Evolutionary conservation across 35 echinoderm and acorn worm genomes (phyloP).

Genomic region (Apostichopus californicus): DNA sequence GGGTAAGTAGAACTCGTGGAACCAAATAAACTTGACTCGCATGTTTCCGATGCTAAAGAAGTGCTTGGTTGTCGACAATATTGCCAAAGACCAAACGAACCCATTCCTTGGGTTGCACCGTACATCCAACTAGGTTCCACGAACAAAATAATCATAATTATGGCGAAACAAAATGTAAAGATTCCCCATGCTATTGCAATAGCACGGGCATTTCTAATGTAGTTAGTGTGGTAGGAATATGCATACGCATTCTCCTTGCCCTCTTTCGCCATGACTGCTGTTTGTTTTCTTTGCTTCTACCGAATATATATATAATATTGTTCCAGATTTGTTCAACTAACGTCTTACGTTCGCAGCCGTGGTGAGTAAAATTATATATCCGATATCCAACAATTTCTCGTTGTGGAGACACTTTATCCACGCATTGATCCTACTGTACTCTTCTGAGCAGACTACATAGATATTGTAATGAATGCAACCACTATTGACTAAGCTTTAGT

Average conservation of each 20-base stretch:
- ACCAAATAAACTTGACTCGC: conserved; percentile 44
- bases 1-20: neutral
- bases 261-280: conserved; percentile 61
- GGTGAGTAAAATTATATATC: neutral
- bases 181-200: conserved; percentile 95
- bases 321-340: neutral
- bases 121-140: conserved; percentile 96
- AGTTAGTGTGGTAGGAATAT: conserved; percentile 96
- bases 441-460: too few species aligned
- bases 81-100: conserved; percentile 80
- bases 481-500: too few species aligned
- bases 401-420: too few species aligned
- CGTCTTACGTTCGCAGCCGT: neutral
- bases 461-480: too few species aligned
- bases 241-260: conserved; percentile 87
- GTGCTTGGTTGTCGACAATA: conserved; percentile 60
- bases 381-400: neutral
- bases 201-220: conserved; percentile 95
- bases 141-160: conserved; percentile 85
- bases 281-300: neutral
- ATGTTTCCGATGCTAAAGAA: conserved; percentile 37
- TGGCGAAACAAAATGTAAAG: conserved; percentile 95
- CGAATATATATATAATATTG: too few species aligned
- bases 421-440: too few species aligned
- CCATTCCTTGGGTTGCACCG: conserved; percentile 63